These are phyloP conservation scores for Fragariocoptes setiger DNA, from an alignment of 1,140 invertebrate species.

Conservation along the genomic window DNA sequence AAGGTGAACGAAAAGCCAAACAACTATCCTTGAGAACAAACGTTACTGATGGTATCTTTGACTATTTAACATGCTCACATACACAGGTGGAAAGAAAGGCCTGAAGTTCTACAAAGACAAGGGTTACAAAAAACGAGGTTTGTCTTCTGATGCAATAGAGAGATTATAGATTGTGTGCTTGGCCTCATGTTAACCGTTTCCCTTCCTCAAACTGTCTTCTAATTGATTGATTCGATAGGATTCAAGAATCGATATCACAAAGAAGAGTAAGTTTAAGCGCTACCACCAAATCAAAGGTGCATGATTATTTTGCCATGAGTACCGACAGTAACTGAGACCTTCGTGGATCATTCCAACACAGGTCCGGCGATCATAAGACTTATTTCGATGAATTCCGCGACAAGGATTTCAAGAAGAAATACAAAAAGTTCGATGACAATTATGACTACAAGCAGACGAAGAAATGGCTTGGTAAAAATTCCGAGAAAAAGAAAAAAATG, in stretches of 20 bases:
- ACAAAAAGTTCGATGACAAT: not conserved
- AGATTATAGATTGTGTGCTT: not conserved
- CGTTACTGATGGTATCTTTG: too few species aligned
- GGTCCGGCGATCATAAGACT: slow-evolving; percentile 11
- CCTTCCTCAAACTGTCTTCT: not conserved
- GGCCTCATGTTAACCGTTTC: not conserved
- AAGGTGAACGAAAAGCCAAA: too few species aligned
- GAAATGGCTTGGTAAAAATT: slow-evolving; percentile 3
- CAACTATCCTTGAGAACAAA: too few species aligned
- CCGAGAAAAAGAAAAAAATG: slow-evolving; percentile 3
- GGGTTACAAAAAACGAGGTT: slow-evolving; percentile 3
- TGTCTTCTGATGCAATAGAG: not conserved
- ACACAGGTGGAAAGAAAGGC: slow-evolving; percentile 3
- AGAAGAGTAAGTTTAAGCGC: slow-evolving; percentile 11
- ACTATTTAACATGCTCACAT: too few species aligned
- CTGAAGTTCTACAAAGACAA: slow-evolving; percentile 1
- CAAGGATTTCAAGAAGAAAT: slow-evolving; percentile 10
- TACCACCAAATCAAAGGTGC: too few species aligned
- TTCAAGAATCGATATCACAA: slow-evolving; percentile 13
- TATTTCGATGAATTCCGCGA: slow-evolving; percentile 12
- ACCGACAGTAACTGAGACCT: too few species aligned
- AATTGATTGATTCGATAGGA: not conserved
- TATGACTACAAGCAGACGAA: not conserved
- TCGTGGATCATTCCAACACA: not conserved
- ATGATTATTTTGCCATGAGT: too few species aligned